Evolutionary conservation across 2,888 invertebrate species (phyloP).

Genomic region (Bellardia bayeri): DNA sequence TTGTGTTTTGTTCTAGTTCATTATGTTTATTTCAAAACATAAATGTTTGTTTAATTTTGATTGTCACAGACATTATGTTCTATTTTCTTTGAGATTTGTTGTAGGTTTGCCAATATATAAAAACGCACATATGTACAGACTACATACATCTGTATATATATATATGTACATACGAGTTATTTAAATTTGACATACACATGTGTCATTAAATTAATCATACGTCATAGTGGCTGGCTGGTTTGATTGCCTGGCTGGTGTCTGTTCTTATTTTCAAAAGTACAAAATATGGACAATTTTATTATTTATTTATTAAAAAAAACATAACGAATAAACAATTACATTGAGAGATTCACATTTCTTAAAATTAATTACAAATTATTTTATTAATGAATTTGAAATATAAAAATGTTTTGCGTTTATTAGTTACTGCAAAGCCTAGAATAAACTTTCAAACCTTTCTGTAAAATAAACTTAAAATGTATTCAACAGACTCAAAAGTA

Average conservation of each 20-base stretch:
- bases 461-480: too few relatives aligned
- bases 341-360: too few relatives aligned
- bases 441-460: too few relatives aligned
- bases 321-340: too few relatives aligned
- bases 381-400: too few relatives aligned
- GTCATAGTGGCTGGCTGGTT: constrained; percentile 26
- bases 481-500: too few relatives aligned
- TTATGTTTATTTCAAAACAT: constrained; percentile 28
- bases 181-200: constrained; percentile 6
- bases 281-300: background rate
- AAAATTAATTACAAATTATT: too few relatives aligned
- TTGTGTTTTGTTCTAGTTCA: constrained; percentile 43
- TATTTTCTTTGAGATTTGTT: constrained; percentile 35
- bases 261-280: background rate
- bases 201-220: constrained; percentile 34
- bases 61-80: constrained; percentile 45
- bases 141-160: background rate
- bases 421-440: too few relatives aligned
- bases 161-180: background rate
- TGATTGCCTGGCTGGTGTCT: background rate
- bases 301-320: background rate
- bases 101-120: constrained; percentile 35
- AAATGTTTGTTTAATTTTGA: constrained; percentile 47
- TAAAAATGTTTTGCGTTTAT: too few relatives aligned
- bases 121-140: background rate